Percentiles rank a stretch among this genome's conserved stretches.
phyloP scores from a whole-genome alignment of 2,113 vertebrate species.

The Paradoxurus hermaphroditus region DNA sequence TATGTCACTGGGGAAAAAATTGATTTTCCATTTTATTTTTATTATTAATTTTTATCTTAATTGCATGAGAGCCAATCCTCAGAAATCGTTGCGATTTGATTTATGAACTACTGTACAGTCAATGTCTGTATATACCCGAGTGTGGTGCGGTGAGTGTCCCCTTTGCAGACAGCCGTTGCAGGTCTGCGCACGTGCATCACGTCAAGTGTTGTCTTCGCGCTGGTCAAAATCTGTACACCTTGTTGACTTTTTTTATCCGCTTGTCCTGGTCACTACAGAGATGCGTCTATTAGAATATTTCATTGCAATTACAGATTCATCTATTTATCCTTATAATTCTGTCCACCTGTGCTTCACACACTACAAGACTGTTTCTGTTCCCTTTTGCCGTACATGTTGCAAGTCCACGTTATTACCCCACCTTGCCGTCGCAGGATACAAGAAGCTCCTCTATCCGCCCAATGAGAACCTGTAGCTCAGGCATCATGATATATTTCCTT shows the following conservation, averaged over 20 bases:
- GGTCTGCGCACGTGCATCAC: background rate
- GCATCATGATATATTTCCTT: background rate
- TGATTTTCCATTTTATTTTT: background rate
- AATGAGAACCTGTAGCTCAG: background rate
- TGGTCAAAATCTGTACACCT: background rate
- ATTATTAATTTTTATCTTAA: background rate
- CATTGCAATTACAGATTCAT: background rate
- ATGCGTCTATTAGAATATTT: background rate
- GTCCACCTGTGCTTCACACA: background rate
- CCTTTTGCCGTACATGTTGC: background rate
- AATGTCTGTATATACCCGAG: background rate
- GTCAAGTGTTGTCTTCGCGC: background rate
- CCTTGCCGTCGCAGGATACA: background rate
- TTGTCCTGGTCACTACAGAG: background rate
- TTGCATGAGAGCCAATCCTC: background rate
- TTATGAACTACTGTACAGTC: background rate
- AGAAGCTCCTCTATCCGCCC: background rate
- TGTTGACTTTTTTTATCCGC: background rate
- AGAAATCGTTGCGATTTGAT: background rate
- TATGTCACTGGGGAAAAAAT: background rate
- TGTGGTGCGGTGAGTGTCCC: background rate
- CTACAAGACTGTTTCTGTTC: background rate
- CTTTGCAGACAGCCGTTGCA: background rate
- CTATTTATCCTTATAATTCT: background rate
- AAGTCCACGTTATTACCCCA: background rate